phyloP scores from a whole-genome alignment of 2,113 vertebrate genomes.

The Pseudopipra pipra region DNA sequence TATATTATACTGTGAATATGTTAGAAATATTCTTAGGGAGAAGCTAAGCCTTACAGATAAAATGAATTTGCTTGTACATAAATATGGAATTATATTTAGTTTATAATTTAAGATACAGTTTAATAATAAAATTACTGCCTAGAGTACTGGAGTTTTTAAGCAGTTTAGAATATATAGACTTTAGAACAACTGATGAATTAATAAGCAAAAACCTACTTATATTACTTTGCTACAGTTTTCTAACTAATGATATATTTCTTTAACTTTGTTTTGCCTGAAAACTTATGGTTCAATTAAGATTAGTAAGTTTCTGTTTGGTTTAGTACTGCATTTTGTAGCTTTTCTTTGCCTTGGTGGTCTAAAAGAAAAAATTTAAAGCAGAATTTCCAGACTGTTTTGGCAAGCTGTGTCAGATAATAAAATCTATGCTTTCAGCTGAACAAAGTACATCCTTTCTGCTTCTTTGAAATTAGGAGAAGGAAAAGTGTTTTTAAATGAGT shows the following conservation, averaged over 20 bases:
- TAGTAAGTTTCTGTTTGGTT: neutral
- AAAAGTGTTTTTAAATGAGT: neutral
- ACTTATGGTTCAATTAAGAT: neutral
- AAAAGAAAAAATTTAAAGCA: neutral
- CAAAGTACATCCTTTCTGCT: neutral
- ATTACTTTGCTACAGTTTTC: neutral
- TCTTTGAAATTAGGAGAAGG: neutral
- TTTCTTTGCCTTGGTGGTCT: neutral
- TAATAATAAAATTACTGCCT: neutral
- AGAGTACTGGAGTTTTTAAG: neutral
- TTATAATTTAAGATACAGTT: slow-evolving; percentile 38
- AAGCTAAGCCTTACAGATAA: slow-evolving; percentile 81
- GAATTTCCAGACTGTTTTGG: neutral
- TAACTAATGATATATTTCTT: neutral
- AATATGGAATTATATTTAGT: slow-evolving; percentile 82
- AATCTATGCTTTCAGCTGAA: neutral
- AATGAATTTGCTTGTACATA: slow-evolving; percentile 81
- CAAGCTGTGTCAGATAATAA: neutral
- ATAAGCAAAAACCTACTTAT: neutral
- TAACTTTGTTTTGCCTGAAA: neutral
- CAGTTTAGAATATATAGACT: neutral
- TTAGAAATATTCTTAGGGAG: slow-evolving; percentile 82
- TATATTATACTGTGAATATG: slow-evolving; percentile 82
- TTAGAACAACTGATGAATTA: neutral
- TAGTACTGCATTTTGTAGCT: neutral